These are phyloP conservation scores for Hypena proboscidalis DNA, from an alignment of 2,888 invertebrate genomes.

Conservation along the genomic window DNA sequence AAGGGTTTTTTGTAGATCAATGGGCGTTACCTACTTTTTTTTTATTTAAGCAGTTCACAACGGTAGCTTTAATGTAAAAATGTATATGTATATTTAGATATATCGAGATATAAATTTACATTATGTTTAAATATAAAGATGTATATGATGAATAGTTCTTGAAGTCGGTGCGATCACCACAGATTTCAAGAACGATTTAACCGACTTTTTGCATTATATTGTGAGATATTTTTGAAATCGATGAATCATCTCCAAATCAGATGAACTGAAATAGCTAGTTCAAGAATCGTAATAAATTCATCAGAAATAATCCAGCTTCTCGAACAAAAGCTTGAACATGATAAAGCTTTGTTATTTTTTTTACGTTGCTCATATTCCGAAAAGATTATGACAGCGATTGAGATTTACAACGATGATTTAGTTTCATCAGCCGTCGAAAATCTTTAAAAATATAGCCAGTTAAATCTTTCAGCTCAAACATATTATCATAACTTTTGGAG, in stretches of 20 bases:
- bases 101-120: too few relatives aligned
- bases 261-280: conserved; percentile 1
- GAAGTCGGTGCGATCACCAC: too few relatives aligned
- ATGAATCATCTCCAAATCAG: conserved; percentile 1
- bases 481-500: conserved; percentile 25
- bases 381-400: conserved; percentile 6
- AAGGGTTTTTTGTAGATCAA: too few relatives aligned
- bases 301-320: neutral
- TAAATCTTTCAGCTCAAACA: conserved; percentile 11
- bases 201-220: too few relatives aligned
- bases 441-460: neutral
- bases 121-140: too few relatives aligned
- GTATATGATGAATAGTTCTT: too few relatives aligned
- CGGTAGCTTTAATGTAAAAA: too few relatives aligned
- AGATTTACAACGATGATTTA: conserved; percentile 8
- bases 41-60: too few relatives aligned
- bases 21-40: too few relatives aligned
- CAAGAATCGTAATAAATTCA: conserved; percentile 7
- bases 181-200: too few relatives aligned
- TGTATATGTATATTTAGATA: too few relatives aligned
- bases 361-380: neutral
- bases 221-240: neutral
- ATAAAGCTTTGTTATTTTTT: conserved; percentile 2
- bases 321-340: conserved; percentile 3
- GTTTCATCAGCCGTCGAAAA: conserved; percentile 1